Base-by-base conservation (phyloP, 2,888 invertebrate genomes). In the Parelbella ahira region DNA sequence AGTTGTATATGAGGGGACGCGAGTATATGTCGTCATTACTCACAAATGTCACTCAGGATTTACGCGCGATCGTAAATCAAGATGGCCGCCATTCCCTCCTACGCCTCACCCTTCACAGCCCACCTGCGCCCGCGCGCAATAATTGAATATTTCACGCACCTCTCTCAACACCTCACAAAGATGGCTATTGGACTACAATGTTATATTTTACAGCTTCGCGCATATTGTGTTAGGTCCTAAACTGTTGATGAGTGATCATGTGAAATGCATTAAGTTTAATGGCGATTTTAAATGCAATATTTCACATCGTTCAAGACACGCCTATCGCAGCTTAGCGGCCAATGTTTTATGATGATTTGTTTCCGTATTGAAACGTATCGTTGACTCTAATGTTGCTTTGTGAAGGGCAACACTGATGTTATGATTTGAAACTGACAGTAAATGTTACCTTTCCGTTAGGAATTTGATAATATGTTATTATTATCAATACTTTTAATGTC, bases 121-220 rank as follows among this genome's bases (percentile, higher is more conserved):
- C 70, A 78, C 77, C 76, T 82, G 86, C 81, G 82, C 72, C 73
- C 58, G 81, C 63, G 79, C 80, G 72, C 66, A 64, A 79, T 84
- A 87, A 87, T 87, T 87, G 87, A 87, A 87, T 87, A 87, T 86
- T 84, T 77, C 82, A 78, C 80, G 82, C 76, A 60, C 60, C 67
- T 67, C 82, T 79, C 84, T 86, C 87, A 86, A 87, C 87, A 87
- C 87, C 86, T 87, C 65, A 68, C 47, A 63, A 49, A 70, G 65
- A 70, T 54, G 68, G 64, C 61, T 67, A 63, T 68, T 63, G 62
- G 55, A 55, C 66, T 84, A 87, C 87, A 87, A 80, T 83, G 87
- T 87, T 77, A 74, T 67, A 48, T 74, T 84, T 87, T 84, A 87
- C 71, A 63, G 64, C 79, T 66, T 54, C 56, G 49, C 68, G 55